Percentiles rank a stretch among this genome's conserved stretches.
These are phyloP conservation scores for Zeuzera pyrina DNA, from an alignment of 2,888 invertebrate genomes.

Conservation along the genomic window DNA sequence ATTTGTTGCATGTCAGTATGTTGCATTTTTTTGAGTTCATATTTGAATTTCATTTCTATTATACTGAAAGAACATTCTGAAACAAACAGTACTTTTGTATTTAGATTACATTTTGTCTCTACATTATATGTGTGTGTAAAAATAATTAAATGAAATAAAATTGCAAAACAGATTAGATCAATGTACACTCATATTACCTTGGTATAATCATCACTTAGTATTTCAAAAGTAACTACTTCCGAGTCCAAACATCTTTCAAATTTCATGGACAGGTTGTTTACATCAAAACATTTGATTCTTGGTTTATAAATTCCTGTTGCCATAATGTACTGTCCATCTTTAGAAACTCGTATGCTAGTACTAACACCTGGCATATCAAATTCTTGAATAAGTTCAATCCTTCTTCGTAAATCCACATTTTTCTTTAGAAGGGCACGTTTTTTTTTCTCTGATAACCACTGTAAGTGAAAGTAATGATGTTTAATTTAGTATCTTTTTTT, in stretches of 20 bases:
- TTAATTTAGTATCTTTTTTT: too few species aligned
- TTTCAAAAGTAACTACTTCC: slow-evolving; percentile 94
- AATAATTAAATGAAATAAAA: neutral
- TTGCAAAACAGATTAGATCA: too few species aligned
- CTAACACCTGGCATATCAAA: slow-evolving; percentile 99
- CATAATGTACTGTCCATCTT: slow-evolving; percentile 93
- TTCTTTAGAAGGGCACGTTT: slow-evolving; percentile 86
- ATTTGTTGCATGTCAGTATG: too few species aligned
- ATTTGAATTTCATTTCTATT: too few species aligned
- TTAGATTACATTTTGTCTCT: neutral
- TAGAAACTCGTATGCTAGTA: slow-evolving; percentile 85
- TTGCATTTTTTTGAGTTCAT: too few species aligned
- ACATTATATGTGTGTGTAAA: slow-evolving; percentile 1
- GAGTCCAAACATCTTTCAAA: slow-evolving; percentile 98
- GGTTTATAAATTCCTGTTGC: slow-evolving; percentile 98
- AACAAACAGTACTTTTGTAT: neutral
- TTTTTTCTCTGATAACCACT: slow-evolving; percentile 92
- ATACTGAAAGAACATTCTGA: too few species aligned
- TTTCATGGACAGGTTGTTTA: slow-evolving; percentile 95
- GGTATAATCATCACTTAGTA: slow-evolving; percentile 95
- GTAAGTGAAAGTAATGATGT: too few species aligned
- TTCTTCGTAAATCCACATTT: slow-evolving; percentile 89
- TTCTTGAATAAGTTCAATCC: slow-evolving; percentile 98
- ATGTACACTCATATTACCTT: slow-evolving; percentile 77
- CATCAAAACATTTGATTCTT: slow-evolving; percentile 95